Evolutionary conservation across 2,113 vertebrate genomes (phyloP).

Genomic region (Meles meles): DNA sequence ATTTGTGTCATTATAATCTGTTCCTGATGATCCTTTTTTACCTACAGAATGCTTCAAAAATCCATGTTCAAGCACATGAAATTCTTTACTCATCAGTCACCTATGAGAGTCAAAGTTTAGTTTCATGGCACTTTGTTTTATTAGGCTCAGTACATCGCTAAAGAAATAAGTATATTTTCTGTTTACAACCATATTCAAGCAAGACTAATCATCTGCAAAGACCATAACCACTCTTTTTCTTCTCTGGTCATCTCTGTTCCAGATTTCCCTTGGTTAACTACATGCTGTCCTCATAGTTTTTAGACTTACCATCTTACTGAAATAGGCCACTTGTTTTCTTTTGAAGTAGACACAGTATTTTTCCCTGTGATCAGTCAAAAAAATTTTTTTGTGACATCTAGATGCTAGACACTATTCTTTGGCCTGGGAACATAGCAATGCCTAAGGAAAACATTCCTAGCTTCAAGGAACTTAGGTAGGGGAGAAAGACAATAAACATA

Average conservation of each 20-base stretch:
- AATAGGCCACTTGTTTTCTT: constrained; percentile 12
- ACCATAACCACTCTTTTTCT: background rate
- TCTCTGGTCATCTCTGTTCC: background rate
- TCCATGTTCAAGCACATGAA: background rate
- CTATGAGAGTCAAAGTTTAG: background rate
- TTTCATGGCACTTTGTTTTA: background rate
- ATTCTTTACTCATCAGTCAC: background rate
- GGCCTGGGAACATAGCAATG: background rate
- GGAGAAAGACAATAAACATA: background rate
- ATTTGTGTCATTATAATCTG: background rate
- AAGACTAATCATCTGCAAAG: background rate
- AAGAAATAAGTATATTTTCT: background rate
- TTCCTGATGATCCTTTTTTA: background rate
- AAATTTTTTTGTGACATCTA: background rate
- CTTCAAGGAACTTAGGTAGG: background rate
- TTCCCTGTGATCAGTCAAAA: background rate
- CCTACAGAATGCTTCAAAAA: background rate
- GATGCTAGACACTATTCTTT: background rate
- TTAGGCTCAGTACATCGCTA: background rate
- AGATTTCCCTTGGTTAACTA: background rate
- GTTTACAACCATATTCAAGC: background rate
- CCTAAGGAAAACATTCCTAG: background rate
- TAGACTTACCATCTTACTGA: background rate
- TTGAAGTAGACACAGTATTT: background rate
- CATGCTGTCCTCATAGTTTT: background rate